These are phyloP conservation scores for Lasioglossum baleicum DNA, from an alignment of 1,140 invertebrate species.

Conservation along the genomic window DNA sequence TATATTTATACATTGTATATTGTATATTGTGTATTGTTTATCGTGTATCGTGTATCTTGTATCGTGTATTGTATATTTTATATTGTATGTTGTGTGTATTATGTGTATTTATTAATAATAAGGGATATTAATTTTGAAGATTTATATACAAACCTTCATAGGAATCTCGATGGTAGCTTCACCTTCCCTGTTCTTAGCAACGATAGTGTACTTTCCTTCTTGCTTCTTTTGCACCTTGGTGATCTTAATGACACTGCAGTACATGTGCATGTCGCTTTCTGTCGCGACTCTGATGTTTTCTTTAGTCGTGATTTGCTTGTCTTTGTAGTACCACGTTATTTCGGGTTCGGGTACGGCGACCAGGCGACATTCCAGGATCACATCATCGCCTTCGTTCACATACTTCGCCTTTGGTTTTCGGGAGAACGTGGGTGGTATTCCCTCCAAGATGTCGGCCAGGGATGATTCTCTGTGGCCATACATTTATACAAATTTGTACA, in stretches of 20 bases:
- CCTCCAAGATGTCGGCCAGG: conserved; percentile 93
- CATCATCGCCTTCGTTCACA: conserved; percentile 89
- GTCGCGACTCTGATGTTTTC: conserved; percentile 86
- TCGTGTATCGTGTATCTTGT: no score
- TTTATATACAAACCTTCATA: conserved; percentile 86
- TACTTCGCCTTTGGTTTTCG: conserved; percentile 91
- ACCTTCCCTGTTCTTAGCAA: conserved; percentile 94
- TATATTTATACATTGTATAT: no score
- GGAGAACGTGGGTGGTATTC: conserved; percentile 95
- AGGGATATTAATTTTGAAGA: no score
- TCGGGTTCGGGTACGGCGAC: conserved; percentile 95
- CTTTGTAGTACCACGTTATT: conserved; percentile 90
- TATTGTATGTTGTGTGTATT: no score
- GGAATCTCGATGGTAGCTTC: conserved; percentile 90
- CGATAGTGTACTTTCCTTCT: conserved; percentile 93
- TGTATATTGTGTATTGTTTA: no score
- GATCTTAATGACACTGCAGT: conserved; percentile 90
- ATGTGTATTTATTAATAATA: no score
- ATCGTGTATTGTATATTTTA: no score
- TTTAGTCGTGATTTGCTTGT: conserved; percentile 84
- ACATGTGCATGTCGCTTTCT: conserved; percentile 94
- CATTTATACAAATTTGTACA: background rate
- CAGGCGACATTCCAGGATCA: conserved; percentile 90
- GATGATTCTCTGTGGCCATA: conserved; percentile 88
- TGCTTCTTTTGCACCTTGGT: conserved; percentile 88